A percentile compares a stretch with the other conserved stretches of the same genome.
These are phyloP conservation scores for Pseudobourletiella spinata DNA, from an alignment of 1,140 invertebrate species.

Conservation along the genomic window DNA sequence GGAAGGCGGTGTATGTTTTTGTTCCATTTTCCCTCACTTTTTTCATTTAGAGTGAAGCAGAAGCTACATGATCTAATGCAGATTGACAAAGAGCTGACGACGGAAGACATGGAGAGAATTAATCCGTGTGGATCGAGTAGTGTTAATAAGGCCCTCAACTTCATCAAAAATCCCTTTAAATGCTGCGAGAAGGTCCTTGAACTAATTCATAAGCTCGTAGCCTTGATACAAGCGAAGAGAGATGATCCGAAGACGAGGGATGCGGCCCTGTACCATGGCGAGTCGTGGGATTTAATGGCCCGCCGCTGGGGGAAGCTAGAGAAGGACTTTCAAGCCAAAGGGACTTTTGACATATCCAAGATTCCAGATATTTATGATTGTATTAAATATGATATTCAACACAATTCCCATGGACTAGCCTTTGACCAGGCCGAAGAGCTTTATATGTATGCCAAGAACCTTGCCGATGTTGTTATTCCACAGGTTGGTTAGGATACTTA, in stretches of 20 bases:
- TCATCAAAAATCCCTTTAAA: conserved; percentile 91
- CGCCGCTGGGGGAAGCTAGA: conserved; percentile 97
- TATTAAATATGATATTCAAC: conserved; percentile 97
- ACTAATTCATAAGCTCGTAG: conserved; percentile 75
- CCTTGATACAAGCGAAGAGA: conserved; percentile 72
- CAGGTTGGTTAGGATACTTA: too few species aligned
- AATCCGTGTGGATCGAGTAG: conserved; percentile 83
- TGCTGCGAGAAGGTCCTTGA: conserved; percentile 84
- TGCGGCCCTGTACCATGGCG: conserved; percentile 82
- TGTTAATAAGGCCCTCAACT: conserved; percentile 79
- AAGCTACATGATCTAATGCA: conserved; percentile 88
- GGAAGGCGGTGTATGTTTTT: not conserved
- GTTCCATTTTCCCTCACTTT: not conserved
- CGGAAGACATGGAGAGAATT: conserved; percentile 72
- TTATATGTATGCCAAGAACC: conserved; percentile 87
- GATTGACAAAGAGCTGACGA: conserved; percentile 76
- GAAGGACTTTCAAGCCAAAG: conserved; percentile 93
- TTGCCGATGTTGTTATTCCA: conserved; percentile 97
- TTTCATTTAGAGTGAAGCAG: conserved; percentile 71
- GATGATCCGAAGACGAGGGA: conserved; percentile 84
- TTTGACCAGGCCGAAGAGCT: conserved; percentile 91
- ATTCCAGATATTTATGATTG: conserved; percentile 99
- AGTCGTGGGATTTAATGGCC: conserved; percentile 98
- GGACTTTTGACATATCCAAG: conserved; percentile 95
- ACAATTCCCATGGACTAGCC: conserved; percentile 90